Evolutionary conservation across 2,113 vertebrate genomes (phyloP).

Genomic region (Erinaceus europaeus): DNA sequence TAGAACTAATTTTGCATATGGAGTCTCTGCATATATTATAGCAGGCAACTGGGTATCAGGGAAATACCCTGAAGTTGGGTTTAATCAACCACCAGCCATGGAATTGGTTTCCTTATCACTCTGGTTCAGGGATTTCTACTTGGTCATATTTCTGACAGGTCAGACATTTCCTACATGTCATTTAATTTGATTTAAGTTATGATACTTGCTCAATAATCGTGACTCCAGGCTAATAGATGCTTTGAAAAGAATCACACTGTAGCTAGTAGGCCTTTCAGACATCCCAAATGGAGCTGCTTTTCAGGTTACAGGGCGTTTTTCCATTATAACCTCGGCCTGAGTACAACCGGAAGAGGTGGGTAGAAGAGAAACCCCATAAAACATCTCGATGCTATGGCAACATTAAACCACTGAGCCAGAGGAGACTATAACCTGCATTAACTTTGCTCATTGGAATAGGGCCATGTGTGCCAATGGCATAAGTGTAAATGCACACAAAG

Average conservation of each 20-base stretch:
- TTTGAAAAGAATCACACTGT: not conserved
- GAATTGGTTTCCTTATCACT: conserved; percentile 41
- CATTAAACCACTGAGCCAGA: not conserved
- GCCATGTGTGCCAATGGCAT: not conserved
- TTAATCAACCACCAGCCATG: conserved; percentile 15
- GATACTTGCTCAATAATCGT: conserved; percentile 38
- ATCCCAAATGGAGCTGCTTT: not conserved
- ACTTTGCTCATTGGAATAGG: not conserved
- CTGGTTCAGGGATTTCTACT: conserved; percentile 33
- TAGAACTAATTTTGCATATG: not conserved
- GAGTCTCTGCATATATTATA: not conserved
- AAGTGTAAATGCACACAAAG: not conserved
- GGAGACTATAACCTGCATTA: not conserved
- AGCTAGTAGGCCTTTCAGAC: not conserved
- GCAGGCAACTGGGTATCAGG: not conserved
- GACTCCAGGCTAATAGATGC: not conserved
- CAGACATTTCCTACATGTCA: conserved; percentile 25
- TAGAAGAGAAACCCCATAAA: not conserved
- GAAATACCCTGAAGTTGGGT: not conserved
- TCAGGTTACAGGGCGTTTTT: not conserved
- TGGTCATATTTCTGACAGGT: conserved; percentile 39
- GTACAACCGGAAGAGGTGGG: not conserved
- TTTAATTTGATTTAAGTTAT: conserved; percentile 60
- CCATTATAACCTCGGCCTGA: not conserved
- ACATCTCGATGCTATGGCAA: conserved; percentile 19